Conservation (phyloP, 2,797 vertebrate species). For the Diglossa cyanea region DNA sequence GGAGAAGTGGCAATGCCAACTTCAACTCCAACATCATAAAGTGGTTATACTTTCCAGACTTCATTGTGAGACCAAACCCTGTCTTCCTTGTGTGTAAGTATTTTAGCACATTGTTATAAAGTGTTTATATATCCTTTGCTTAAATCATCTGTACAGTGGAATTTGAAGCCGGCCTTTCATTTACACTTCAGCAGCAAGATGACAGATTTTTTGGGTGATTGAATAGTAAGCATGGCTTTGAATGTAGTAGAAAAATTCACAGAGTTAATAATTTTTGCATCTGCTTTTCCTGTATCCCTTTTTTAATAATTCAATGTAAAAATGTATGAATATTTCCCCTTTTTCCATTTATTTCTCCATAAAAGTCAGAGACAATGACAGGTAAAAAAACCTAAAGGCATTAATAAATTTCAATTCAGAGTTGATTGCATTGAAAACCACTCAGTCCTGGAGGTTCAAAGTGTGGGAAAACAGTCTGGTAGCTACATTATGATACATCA, state of each 20-base stretch:
- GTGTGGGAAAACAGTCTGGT: background rate
- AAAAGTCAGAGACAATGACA: background rate
- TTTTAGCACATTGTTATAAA: background rate
- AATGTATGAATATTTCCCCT: background rate
- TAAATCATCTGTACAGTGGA: background rate
- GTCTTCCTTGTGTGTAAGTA: conserved; percentile 93
- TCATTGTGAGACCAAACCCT: conserved; percentile 85
- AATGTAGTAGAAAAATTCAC: background rate
- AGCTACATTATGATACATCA: background rate
- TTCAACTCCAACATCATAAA: conserved; percentile 92
- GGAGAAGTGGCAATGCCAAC: conserved; percentile 83
- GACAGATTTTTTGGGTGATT: background rate
- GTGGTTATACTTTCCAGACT: conserved; percentile 97
- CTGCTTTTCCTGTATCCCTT: background rate
- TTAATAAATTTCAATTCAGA: background rate
- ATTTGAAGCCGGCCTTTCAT: background rate
- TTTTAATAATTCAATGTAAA: background rate
- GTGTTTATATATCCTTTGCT: background rate
- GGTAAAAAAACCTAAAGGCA: background rate
- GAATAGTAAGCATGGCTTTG: background rate
- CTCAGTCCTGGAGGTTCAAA: background rate
- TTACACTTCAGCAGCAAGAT: background rate
- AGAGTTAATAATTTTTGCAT: background rate
- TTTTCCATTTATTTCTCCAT: background rate
- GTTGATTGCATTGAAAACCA: background rate